Evolutionary conservation across 1,140 invertebrate genomes (phyloP), one percentile per base, ranked within the genome.

Genomic region (Drosophila insularis): DNA sequence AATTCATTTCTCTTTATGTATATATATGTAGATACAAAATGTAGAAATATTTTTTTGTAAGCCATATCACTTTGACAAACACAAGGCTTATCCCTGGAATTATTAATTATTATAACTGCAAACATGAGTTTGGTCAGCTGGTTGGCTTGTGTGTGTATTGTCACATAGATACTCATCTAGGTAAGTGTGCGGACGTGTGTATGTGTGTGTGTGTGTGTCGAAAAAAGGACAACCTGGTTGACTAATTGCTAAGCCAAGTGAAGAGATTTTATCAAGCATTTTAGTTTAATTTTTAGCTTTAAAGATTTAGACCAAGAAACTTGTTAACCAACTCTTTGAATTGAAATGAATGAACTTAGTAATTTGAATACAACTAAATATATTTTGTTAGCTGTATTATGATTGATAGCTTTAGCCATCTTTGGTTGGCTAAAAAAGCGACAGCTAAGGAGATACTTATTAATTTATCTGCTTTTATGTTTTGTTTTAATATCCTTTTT

Each of bases 61-160:
- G 68, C 72, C 81, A 75, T 84, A 87, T 87, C 84, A 67, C 61
- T 87, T 89, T 87, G 84, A 87, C 84, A 87, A 87, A 87, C 84
- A 87, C 89, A 80, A 69, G 81, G 84, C 82, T 87, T 87, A 87
- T 87, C 84, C 84, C 54, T 63, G 67, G 84, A 89, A 87, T 87
- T 87, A 87, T 87, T 87, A 87, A 87, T 87, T 87, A 87, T 84
- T 84, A 81, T 89, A 82, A 71, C 84, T 82, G 82, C 72, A 80
- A 76, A 80, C 82, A 87, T 75, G 74, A 87, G 82, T 31, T 60
- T 53, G 17, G 55, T 70, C 78, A 85, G 81, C 81, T 81, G 81
- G 31, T 46, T 2, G 8, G 14, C 31, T n/a, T 53, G 17, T 27
- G 61, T 31, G 50, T 62, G 39, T 59, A 43, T 62, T 55, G 23